These are phyloP conservation scores for Callosobruchus maculatus DNA, from an alignment of 2,888 invertebrate species.

Conservation along the genomic window DNA sequence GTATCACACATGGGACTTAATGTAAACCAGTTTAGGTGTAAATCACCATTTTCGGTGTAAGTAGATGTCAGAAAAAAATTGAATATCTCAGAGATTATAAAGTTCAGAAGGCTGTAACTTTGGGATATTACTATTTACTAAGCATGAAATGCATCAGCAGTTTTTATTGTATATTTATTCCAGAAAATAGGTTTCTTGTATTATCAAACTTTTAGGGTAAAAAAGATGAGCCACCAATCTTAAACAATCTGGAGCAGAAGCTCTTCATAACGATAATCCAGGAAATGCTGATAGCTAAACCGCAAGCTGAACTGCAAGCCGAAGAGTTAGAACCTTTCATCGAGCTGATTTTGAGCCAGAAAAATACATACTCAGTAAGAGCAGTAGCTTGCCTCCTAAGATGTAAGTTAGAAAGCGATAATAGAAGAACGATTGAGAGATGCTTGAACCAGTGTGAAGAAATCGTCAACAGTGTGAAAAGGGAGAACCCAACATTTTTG, in stretches of 20 bases:
- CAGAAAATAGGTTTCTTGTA: too few relatives aligned
- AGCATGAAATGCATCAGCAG: too few relatives aligned
- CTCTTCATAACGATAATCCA: constrained; percentile 72
- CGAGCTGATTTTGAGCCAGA: constrained; percentile 61
- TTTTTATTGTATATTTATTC: too few relatives aligned
- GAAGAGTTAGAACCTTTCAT: constrained; percentile 84
- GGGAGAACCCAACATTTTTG: constrained; percentile 45
- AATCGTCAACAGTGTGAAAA: constrained; percentile 59
- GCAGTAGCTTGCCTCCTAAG: constrained; percentile 67
- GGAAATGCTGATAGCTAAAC: constrained; percentile 69
- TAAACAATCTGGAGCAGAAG: constrained; percentile 75
- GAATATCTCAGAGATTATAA: too few relatives aligned
- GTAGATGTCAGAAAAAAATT: too few relatives aligned
- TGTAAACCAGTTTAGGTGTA: too few relatives aligned
- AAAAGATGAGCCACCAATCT: constrained; percentile 44
- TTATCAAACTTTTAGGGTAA: constrained; percentile 47
- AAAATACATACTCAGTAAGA: constrained; percentile 73
- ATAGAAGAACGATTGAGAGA: constrained; percentile 81
- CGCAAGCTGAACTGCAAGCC: constrained; percentile 71
- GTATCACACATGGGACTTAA: too few relatives aligned
- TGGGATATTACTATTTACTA: too few relatives aligned
- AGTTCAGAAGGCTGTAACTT: too few relatives aligned
- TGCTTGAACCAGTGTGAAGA: constrained; percentile 84
- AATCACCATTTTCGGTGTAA: too few relatives aligned
- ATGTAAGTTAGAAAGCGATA: constrained; percentile 71